These are phyloP conservation scores for Glaucidium brasilianum DNA, from an alignment of 2,113 vertebrate genomes.

Conservation along the genomic window DNA sequence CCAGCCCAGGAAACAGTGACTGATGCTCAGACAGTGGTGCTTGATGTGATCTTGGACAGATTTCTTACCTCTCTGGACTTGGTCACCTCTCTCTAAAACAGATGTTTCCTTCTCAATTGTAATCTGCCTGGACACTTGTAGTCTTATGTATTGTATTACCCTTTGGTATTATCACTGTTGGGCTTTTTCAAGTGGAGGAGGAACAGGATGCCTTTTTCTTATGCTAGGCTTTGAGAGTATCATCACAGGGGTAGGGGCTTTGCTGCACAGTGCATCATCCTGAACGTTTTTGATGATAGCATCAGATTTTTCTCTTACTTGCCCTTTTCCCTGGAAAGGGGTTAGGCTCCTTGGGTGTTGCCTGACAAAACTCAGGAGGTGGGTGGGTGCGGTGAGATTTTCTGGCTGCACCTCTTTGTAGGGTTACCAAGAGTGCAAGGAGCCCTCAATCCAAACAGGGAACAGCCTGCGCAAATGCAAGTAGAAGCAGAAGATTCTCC, in stretches of 20 bases:
- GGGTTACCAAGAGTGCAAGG: not conserved
- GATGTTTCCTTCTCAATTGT: not conserved
- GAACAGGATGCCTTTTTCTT: not conserved
- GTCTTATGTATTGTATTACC: not conserved
- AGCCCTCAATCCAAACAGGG: not conserved
- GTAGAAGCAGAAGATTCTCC: constrained; percentile 10
- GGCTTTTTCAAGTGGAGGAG: not conserved
- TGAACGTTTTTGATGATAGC: not conserved
- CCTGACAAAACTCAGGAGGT: constrained; percentile 19
- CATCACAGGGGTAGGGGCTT: not conserved
- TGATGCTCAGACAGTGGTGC: not conserved
- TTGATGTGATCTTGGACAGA: not conserved
- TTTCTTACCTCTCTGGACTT: not conserved
- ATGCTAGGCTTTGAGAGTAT: not conserved
- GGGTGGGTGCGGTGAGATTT: not conserved
- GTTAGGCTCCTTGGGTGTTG: not conserved
- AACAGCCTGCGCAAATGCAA: not conserved
- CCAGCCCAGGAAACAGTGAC: not conserved
- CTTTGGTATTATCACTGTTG: not conserved
- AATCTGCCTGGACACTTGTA: not conserved
- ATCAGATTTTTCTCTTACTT: constrained; percentile 12
- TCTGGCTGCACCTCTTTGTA: not conserved
- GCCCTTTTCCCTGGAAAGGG: not conserved
- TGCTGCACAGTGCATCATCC: not conserved
- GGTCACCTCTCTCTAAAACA: not conserved